Percentiles rank a stretch among this genome's conserved stretches.
phyloP scores from a whole-genome alignment of 2,113 vertebrate genomes.

The Nannobrachium achirus region DNA sequence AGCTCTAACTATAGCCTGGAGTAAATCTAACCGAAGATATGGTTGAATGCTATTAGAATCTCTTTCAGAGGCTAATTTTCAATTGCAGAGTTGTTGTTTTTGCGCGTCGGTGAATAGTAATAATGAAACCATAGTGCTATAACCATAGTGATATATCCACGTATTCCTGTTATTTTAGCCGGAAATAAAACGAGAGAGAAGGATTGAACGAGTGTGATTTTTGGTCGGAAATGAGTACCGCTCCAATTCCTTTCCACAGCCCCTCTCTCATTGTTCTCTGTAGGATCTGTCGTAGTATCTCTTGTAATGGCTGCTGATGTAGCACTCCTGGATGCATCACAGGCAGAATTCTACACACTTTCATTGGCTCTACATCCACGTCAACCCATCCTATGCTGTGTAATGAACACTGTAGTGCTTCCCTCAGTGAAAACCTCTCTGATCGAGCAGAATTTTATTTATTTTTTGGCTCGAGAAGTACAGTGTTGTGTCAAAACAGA shows the following conservation, averaged over 20 bases:
- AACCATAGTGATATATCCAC: neutral
- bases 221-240: constrained; percentile 15
- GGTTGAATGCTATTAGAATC: constrained; percentile 44
- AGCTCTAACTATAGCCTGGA: constrained; percentile 59
- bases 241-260: constrained; percentile 39
- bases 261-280: constrained; percentile 43
- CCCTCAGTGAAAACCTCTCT: constrained; percentile 59
- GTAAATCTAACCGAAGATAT: constrained; percentile 42
- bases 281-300: constrained; percentile 29
- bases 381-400: constrained; percentile 61
- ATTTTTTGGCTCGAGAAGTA: constrained; percentile 56
- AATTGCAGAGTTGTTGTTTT: neutral
- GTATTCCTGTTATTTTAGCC: constrained; percentile 13
- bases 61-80: constrained; percentile 33
- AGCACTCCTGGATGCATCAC: constrained; percentile 73
- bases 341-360: constrained; percentile 72
- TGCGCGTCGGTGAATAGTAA: constrained; percentile 19
- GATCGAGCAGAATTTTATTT: constrained; percentile 35
- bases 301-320: constrained; percentile 70
- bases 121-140: neutral
- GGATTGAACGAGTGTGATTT: constrained; percentile 28
- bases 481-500: constrained; percentile 54
- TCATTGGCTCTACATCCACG: constrained; percentile 70
- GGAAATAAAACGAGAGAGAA: constrained; percentile 28
- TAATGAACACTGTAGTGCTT: constrained; percentile 71